phyloP scores from a whole-genome alignment of 2,888 invertebrate species.

The Aspidapion aeneum region DNA sequence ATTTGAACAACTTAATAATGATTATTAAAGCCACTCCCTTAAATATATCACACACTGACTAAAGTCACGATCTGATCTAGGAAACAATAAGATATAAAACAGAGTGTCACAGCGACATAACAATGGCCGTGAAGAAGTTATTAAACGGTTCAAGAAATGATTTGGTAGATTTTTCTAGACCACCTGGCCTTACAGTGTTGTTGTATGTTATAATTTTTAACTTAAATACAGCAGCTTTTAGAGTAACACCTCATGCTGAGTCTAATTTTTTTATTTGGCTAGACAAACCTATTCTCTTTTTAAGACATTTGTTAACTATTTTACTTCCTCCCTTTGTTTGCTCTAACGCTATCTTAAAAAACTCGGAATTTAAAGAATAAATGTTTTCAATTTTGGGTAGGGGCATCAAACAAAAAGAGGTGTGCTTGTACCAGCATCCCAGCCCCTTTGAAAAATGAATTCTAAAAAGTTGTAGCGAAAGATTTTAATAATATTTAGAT shows the following conservation, averaged over 20 bases:
- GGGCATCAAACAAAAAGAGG: neutral
- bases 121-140: conserved; percentile 22
- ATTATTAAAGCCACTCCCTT: no score
- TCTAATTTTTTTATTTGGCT: neutral
- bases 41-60: no score
- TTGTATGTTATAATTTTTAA: conserved; percentile 5
- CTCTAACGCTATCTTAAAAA: neutral
- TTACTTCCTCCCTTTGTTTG: neutral
- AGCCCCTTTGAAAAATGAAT: no score
- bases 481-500: no score
- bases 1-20: no score
- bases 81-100: neutral
- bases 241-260: neutral
- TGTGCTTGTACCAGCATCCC: no score
- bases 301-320: neutral
- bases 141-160: conserved; percentile 19
- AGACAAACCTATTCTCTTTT: neutral
- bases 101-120: neutral
- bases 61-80: neutral
- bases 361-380: neutral
- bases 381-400: neutral
- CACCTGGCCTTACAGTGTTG: conserved; percentile 12
- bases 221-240: neutral
- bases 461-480: no score
- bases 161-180: conserved; percentile 17